phyloP scores from a whole-genome alignment of 1,140 invertebrate genomes.

The Steinernema khuongi region DNA sequence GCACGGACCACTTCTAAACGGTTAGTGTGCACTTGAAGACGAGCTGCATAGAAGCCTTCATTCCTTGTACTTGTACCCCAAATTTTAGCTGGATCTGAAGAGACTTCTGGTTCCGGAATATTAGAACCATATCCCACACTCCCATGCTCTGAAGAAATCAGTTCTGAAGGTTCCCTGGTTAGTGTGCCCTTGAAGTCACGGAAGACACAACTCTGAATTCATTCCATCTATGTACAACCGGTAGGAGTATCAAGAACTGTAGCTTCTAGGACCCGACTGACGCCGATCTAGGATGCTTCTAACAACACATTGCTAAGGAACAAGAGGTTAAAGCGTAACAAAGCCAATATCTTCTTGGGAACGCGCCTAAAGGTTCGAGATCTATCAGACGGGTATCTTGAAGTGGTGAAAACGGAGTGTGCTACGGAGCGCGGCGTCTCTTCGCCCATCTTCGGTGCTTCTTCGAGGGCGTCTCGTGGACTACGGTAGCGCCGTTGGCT shows the following conservation, averaged over 20 bases:
- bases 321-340: background rate
- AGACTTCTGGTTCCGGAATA: too few species aligned
- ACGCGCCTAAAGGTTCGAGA: background rate
- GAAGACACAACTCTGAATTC: background rate
- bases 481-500: background rate
- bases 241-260: background rate
- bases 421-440: background rate
- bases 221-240: conserved; percentile 12
- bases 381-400: background rate
- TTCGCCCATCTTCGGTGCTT: conserved; percentile 5
- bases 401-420: background rate
- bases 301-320: background rate
- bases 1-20: too few species aligned
- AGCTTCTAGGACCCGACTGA: background rate
- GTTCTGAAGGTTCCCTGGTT: too few species aligned
- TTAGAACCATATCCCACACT: too few species aligned
- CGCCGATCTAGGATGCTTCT: background rate
- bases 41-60: too few species aligned
- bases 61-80: too few species aligned
- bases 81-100: too few species aligned
- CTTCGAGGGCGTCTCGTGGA: background rate
- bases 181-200: too few species aligned
- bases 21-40: too few species aligned
- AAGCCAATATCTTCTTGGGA: too few species aligned
- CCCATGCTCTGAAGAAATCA: too few species aligned